phyloP scores from a whole-genome alignment of 2,797 vertebrate species.

The Coluber constrictor region DNA sequence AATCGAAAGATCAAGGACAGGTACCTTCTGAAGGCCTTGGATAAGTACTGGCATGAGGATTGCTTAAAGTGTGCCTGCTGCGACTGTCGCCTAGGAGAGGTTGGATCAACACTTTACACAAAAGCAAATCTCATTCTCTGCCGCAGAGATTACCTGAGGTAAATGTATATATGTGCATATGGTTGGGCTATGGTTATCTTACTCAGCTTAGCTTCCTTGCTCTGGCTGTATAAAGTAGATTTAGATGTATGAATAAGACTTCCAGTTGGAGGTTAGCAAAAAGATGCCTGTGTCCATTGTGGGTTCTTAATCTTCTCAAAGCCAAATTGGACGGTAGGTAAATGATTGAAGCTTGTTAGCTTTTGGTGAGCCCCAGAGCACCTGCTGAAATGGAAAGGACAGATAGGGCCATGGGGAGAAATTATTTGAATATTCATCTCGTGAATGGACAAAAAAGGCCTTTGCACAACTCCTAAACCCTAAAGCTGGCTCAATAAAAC shows the following conservation, averaged over 20 bases:
- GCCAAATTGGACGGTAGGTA: neutral
- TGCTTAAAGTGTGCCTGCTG: constrained; percentile 98
- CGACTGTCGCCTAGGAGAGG: constrained; percentile 93
- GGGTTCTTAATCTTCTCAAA: neutral
- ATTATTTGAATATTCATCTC: neutral
- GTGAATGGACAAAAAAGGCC: neutral
- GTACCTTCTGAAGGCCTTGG: constrained; percentile 95
- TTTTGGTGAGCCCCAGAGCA: neutral
- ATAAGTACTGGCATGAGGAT: constrained; percentile 98
- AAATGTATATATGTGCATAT: constrained; percentile 41
- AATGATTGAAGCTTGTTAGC: neutral
- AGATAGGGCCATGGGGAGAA: neutral
- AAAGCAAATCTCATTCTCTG: constrained; percentile 98
- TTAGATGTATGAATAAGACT: neutral
- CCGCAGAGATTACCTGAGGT: constrained; percentile 96
- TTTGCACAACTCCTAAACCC: neutral
- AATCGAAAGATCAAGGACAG: constrained; percentile 96
- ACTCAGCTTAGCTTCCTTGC: neutral
- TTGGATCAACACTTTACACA: constrained; percentile 97
- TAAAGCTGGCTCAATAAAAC: neutral
- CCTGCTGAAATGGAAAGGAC: neutral
- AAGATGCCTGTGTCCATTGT: neutral
- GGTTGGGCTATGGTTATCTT: constrained; percentile 34
- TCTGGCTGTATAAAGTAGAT: fast-evolving
- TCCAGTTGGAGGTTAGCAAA: neutral